Conservation (phyloP, 2,888 invertebrate genomes). For the Eilema caniola region DNA sequence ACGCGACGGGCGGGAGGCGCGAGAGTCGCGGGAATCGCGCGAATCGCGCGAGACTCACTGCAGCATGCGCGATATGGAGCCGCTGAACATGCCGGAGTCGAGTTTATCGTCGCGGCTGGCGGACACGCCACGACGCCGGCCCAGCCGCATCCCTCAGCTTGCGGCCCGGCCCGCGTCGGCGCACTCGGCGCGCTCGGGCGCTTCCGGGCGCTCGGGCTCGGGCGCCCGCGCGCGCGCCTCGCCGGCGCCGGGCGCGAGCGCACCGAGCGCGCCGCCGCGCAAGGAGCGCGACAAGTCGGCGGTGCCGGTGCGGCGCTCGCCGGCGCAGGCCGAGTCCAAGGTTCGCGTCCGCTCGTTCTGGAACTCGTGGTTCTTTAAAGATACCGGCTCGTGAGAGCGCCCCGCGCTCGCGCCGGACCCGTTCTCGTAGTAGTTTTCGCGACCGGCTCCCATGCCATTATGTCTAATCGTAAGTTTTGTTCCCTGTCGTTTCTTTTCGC, state of each 20-base stretch:
- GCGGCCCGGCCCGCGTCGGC: constrained; percentile 55
- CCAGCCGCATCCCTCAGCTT: constrained; percentile 76
- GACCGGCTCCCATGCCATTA: constrained; percentile 77
- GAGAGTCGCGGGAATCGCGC: constrained; percentile 72
- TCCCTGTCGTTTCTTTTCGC: constrained; percentile 51
- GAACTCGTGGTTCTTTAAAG: constrained; percentile 87
- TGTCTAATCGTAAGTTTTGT: constrained; percentile 85
- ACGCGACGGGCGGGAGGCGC: background rate
- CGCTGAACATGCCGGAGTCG: constrained; percentile 80
- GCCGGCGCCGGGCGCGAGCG: constrained; percentile 68
- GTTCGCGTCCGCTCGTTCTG: constrained; percentile 91
- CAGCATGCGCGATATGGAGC: constrained; percentile 69
- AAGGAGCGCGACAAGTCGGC: constrained; percentile 70
- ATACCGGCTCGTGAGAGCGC: constrained; percentile 59
- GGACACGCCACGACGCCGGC: constrained; percentile 87
- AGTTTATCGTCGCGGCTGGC: constrained; percentile 90
- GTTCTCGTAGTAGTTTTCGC: constrained; percentile 43
- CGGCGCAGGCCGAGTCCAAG: constrained; percentile 86
- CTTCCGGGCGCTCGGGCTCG: constrained; percentile 51
- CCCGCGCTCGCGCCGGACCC: constrained; percentile 51
- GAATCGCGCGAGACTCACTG: constrained; percentile 52
- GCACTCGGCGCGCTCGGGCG: constrained; percentile 58
- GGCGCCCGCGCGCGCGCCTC: constrained; percentile 56
- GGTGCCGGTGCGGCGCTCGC: constrained; percentile 73
- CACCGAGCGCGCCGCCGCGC: constrained; percentile 58